These are phyloP conservation scores for Zapornia atra DNA, from an alignment of 2,113 vertebrate species.

Conservation along the genomic window DNA sequence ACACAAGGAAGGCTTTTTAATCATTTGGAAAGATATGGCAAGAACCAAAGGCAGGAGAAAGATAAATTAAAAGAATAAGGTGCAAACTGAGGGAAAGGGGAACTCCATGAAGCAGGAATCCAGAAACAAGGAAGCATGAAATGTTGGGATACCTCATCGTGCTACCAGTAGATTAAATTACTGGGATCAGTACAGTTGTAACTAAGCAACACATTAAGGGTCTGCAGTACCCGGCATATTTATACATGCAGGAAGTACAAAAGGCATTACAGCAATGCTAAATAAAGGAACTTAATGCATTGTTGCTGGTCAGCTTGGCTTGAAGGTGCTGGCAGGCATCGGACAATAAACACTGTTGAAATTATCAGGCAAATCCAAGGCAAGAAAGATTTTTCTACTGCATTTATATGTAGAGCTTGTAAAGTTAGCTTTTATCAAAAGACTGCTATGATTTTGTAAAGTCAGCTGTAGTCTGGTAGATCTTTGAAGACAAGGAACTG, in stretches of 20 bases:
- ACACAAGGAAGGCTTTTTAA: not conserved
- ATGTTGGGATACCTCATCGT: not conserved
- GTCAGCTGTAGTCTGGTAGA: not conserved
- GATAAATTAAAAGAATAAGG: not conserved
- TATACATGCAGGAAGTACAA: not conserved
- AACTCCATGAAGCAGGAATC: not conserved
- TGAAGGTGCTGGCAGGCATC: not conserved
- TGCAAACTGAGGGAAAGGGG: not conserved
- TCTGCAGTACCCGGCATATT: not conserved
- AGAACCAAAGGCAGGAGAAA: not conserved
- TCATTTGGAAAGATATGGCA: accelerated
- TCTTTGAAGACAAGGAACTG: not conserved
- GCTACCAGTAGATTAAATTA: not conserved
- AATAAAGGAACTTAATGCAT: not conserved
- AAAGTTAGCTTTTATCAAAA: not conserved
- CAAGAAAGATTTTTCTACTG: not conserved
- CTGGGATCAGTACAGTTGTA: not conserved
- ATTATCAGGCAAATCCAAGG: not conserved
- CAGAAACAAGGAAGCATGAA: not conserved
- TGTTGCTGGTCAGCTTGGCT: not conserved
- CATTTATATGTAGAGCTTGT: not conserved
- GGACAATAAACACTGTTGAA: not conserved
- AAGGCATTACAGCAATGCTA: not conserved
- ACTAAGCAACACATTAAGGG: not conserved
- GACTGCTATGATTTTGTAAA: not conserved